Evolutionary conservation across 2,888 invertebrate genomes (phyloP), one percentile per base, ranked within the genome.

Genomic region (Pristionchus entomophagus): DNA sequence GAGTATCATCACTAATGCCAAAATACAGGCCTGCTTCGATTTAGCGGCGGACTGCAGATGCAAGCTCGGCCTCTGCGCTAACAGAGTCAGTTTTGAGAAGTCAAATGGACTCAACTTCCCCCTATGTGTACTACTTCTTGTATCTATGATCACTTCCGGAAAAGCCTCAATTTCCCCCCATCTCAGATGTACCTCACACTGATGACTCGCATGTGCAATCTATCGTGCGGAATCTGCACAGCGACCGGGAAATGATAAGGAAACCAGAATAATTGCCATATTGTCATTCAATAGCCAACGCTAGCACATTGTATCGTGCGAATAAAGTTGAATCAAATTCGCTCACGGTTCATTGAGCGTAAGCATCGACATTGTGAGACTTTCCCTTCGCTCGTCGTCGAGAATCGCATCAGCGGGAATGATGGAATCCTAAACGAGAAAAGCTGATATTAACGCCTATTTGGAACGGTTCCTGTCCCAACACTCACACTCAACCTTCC

Each of bases 331-430:
- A 65, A 35, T 45, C n/a, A n/a, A n/a, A n/a, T 6, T 45, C 14
- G 19, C 73, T 73, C 26, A 73, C 73, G 73, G 73, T 73, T 82
- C 59, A 26, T 59, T 82, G 56, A 59, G 59, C 2, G 53, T 82
- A 5, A 59, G n/a, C n/a, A 59, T 41, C n/a, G 82, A 82, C 82
- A 82, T 53, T 17, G 82, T 56, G 26, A 82, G 35, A 41, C 82
- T 82, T 12, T 38, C 53, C 1, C 56, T 12, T 59, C 82, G 38
- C 5, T 59, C 45, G 4, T 82, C 82, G 4, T 82, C 82, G 1
- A 82, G 49, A 14, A 22, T 26, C 1, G 82, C 82, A n/a, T 59
- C 82, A 4, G 35, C 2, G 32, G 82, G 82, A 12, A 82, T 38
- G 38, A 59, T 82, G 41, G 82, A 82, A 19, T 82, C 82, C 82